Conservation (phyloP, 2,113 vertebrate species). For the Acinonyx jubatus region DNA sequence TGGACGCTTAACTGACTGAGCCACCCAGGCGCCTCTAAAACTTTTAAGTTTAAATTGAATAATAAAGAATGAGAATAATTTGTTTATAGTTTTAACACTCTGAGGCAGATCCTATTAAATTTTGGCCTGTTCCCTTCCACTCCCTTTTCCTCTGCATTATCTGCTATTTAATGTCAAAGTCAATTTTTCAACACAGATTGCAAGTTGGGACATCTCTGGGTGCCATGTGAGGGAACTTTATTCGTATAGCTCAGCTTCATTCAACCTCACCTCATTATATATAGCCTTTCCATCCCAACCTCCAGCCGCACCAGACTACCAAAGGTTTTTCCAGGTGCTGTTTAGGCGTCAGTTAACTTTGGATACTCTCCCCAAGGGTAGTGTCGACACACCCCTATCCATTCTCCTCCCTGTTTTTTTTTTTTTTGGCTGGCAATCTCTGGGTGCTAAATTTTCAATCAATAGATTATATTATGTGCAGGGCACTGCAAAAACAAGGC, state of each 20-base stretch:
- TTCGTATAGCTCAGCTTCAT: background rate
- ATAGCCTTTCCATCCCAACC: background rate
- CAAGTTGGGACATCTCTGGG: background rate
- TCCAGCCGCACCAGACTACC: background rate
- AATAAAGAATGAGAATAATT: background rate
- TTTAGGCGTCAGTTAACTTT: background rate
- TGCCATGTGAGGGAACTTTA: background rate
- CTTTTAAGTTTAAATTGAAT: conserved; percentile 54
- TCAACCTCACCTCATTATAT: background rate
- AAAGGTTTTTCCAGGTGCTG: background rate
- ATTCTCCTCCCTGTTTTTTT: background rate
- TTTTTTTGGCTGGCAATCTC: background rate
- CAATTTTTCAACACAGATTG: background rate
- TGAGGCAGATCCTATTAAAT: background rate
- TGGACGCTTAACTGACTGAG: no score
- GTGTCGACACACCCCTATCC: background rate
- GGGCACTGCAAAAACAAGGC: background rate
- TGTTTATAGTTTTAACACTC: background rate
- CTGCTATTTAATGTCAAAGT: conserved; percentile 46
- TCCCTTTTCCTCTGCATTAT: conserved; percentile 30
- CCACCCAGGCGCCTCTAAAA: background rate
- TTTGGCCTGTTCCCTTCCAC: background rate
- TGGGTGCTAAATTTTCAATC: background rate
- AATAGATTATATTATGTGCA: background rate
- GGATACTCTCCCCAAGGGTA: background rate